These are phyloP conservation scores for Flexamia atlantica DNA, from an alignment of 2,888 invertebrate species.

Conservation along the genomic window DNA sequence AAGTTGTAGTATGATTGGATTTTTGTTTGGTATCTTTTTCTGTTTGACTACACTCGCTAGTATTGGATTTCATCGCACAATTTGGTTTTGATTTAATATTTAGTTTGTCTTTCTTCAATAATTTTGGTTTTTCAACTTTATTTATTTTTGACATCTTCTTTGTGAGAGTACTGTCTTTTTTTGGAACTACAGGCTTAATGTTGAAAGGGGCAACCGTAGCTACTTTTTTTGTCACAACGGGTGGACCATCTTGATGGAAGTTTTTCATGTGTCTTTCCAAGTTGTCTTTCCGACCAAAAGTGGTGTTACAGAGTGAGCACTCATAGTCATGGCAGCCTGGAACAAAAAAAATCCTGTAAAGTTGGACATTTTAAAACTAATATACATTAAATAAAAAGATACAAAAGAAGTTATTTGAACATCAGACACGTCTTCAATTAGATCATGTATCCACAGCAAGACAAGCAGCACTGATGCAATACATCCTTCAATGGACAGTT, in stretches of 20 bases:
- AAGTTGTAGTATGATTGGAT: neutral
- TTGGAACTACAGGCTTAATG: neutral
- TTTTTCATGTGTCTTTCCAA: constrained; percentile 86
- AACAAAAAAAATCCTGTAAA: constrained; percentile 68
- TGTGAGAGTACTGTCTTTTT: neutral
- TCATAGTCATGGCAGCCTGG: constrained; percentile 83
- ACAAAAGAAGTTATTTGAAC: too few species aligned
- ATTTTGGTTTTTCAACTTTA: neutral
- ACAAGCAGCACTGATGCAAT: too few species aligned
- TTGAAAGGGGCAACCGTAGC: neutral
- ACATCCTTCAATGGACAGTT: too few species aligned
- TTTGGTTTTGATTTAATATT: neutral
- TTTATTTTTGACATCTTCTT: neutral
- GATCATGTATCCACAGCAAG: too few species aligned
- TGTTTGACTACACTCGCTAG: neutral
- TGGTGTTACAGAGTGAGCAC: constrained; percentile 84
- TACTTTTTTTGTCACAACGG: neutral
- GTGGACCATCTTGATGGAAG: constrained; percentile 79
- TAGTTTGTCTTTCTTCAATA: neutral
- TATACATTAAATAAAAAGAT: too few species aligned
- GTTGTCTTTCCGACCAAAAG: constrained; percentile 88
- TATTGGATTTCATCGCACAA: neutral
- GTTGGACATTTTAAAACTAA: too few species aligned
- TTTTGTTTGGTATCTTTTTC: neutral
- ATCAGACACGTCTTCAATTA: too few species aligned